A percentile compares a stretch with the other conserved stretches of the same genome.
Evolutionary conservation across 2,797 vertebrate species (phyloP).

Genomic region (Cyclura pinguis): DNA sequence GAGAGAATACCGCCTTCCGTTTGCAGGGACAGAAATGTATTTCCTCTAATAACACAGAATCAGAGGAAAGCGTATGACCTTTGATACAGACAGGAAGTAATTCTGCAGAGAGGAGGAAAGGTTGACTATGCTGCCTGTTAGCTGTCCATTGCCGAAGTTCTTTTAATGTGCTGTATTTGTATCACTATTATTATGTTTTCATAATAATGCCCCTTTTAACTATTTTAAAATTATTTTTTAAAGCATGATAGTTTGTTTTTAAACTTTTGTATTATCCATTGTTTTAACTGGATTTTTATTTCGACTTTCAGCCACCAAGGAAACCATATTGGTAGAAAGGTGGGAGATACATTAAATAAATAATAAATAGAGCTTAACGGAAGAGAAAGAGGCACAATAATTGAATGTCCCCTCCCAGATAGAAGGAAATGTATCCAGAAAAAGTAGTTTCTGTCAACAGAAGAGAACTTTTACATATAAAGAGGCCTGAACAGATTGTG

Average conservation of each 20-base stretch:
- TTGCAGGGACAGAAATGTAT: neutral
- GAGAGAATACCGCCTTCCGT: neutral
- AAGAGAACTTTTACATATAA: neutral
- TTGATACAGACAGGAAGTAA: neutral
- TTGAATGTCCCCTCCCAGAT: neutral
- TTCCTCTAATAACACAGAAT: neutral
- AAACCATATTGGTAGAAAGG: no score
- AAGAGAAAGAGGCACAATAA: conserved; percentile 38
- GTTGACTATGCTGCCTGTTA: no score
- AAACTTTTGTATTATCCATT: no score
- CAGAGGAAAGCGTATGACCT: neutral
- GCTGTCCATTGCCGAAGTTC: no score
- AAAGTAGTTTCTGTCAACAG: neutral
- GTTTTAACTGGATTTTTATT: no score
- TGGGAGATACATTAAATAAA: no score
- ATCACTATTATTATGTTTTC: no score
- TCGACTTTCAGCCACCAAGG: no score
- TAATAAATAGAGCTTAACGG: neutral
- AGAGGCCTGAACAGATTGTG: neutral
- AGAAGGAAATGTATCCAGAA: conserved; percentile 3
- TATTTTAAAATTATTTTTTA: no score
- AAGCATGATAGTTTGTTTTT: no score
- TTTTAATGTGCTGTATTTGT: no score
- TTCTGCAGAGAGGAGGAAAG: conserved; percentile 15
- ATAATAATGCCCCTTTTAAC: no score